Percentiles rank a stretch among this genome's conserved stretches.
Evolutionary conservation across 2,797 vertebrate genomes (phyloP).

Genomic region (Hafferia zeledoni): DNA sequence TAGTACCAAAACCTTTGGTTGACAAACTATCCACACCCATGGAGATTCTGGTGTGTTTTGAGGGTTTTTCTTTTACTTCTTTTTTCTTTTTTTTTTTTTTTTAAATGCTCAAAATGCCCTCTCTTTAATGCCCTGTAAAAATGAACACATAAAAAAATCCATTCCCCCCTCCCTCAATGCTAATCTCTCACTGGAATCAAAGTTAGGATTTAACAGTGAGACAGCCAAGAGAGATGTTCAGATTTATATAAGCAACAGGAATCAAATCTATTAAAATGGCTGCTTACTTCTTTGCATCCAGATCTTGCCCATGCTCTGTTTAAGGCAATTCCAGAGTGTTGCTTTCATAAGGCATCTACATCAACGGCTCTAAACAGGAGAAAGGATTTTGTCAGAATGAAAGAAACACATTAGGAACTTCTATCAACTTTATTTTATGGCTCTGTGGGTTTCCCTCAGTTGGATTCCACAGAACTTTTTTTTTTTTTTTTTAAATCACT

Average conservation of each 20-base stretch:
- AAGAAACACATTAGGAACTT: constrained; percentile 22
- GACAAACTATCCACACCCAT: accelerated
- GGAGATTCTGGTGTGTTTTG: neutral
- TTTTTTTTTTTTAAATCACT: no score
- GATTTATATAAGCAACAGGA: neutral
- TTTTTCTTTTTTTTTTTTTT: neutral
- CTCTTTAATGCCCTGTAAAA: neutral
- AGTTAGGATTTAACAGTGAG: neutral
- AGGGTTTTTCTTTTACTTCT: neutral
- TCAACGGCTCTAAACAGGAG: constrained; percentile 12
- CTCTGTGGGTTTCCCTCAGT: constrained; percentile 43
- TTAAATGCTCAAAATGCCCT: neutral
- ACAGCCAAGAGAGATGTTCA: neutral
- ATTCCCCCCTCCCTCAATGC: accelerated
- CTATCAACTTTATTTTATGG: constrained; percentile 48
- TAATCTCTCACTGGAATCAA: neutral
- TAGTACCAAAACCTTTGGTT: accelerated
- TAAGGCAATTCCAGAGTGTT: neutral
- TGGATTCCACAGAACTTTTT: neutral
- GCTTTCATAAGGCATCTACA: neutral
- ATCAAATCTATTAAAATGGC: neutral
- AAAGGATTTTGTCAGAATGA: constrained; percentile 44
- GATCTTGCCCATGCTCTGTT: neutral
- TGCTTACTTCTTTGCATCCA: constrained; percentile 21
- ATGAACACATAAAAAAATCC: neutral